Base-by-base conservation (phyloP, 2,797 vertebrate genomes). In the Pipistrellus pipistrellus region DNA sequence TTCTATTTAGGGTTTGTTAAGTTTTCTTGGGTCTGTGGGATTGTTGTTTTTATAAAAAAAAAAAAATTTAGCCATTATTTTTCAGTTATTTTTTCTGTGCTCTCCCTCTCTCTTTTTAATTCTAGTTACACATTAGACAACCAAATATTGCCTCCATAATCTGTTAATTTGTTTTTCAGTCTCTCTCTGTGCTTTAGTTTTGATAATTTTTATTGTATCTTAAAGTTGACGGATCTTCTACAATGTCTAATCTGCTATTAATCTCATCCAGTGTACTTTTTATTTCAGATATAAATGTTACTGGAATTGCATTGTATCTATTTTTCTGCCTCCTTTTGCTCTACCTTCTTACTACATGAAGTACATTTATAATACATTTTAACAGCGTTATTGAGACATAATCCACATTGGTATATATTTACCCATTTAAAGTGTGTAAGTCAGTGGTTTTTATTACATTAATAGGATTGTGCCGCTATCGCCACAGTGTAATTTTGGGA, bases 21-120 rank as follows among this genome's bases (percentile, higher is more conserved):
- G 2, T 82, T 95, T 95, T 80, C 35, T 77, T 92, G 21, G 13
- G 62, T 84, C 44, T 87, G 25, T 87, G 8, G 9, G 20, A 77
- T 87, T 64, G 30, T 77, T 76, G 41, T 82, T 85, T 87, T 83
- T 77, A 77, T 27, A 1, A 32, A 51, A 71, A 41, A 14, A 0
- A 6, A 72, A 6, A 72, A 82, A 62, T 30, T 14, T 66, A 59
- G 48, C 55, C 8, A 41, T 83, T 64, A 38, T 57, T 85, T 85
- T 75, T 69, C 14, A 86, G 10, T 25, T 13, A 15, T 72, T 88
- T 90, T 94, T 73, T 38, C 57, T 75, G 0, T 57, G 21, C 3
- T 44, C 13, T 51, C 20, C 14, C 10, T 62, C 18, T 51, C 10
- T 68, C 17, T 51, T 53, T 48, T 90, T 38, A 18, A 55, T 17